Evolutionary conservation across 2,888 invertebrate species (phyloP).

Genomic region (Drosophila parthenogenetica): DNA sequence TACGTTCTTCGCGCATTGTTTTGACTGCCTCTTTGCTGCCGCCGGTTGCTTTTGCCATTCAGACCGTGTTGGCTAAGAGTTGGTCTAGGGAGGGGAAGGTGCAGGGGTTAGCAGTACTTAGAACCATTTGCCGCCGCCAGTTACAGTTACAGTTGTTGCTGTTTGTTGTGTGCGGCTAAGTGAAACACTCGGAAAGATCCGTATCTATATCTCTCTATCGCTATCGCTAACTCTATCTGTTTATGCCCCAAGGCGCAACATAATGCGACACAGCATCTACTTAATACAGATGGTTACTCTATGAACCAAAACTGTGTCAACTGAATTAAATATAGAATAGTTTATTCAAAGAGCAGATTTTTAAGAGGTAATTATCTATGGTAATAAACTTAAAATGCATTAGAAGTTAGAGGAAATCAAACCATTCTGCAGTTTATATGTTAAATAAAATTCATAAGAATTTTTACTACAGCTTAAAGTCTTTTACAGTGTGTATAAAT

Average conservation of each 20-base stretch:
- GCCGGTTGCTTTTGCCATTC: conserved; percentile 45
- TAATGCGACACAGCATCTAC: conserved; percentile 7
- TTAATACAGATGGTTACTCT: conserved; percentile 2
- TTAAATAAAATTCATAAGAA: no score
- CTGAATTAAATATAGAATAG: background rate
- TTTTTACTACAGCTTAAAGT: no score
- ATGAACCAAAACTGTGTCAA: background rate
- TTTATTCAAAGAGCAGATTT: background rate
- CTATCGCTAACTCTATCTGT: background rate
- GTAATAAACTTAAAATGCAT: background rate
- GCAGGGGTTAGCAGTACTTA: conserved; percentile 22
- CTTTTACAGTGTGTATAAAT: no score
- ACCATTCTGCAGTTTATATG: background rate
- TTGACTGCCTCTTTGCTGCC: conserved; percentile 18
- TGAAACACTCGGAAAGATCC: conserved; percentile 42
- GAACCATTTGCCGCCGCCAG: conserved; percentile 45
- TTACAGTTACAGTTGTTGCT: conserved; percentile 40
- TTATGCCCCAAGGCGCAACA: conserved; percentile 13
- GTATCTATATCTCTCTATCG: conserved; percentile 17
- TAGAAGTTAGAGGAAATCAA: background rate
- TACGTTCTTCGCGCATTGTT: conserved; percentile 45
- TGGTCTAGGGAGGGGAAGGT: no score
- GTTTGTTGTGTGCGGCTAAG: conserved; percentile 25
- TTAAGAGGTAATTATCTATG: background rate
- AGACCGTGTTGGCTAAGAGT: conserved; percentile 41